Conservation (phyloP, 2,888 invertebrate genomes). For the Epinotia demarniana region DNA sequence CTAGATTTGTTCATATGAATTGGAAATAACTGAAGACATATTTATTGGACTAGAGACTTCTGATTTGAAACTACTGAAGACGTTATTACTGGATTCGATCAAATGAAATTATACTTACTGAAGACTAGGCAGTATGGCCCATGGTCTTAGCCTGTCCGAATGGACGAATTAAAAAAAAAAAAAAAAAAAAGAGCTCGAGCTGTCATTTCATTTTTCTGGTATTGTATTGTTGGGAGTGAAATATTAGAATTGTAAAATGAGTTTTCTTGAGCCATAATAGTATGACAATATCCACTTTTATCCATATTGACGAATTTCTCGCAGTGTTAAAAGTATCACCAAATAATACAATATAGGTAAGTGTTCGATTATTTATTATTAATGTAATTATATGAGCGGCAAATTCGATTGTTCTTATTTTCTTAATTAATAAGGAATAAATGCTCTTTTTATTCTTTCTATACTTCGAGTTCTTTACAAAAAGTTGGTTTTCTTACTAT, state of each 20-base stretch:
- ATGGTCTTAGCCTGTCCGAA: too few relatives aligned
- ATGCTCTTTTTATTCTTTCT: neutral
- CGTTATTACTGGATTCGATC: too few relatives aligned
- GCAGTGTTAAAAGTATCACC: slow-evolving; percentile 1
- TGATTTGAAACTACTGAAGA: too few relatives aligned
- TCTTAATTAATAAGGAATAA: neutral
- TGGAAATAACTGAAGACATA: too few relatives aligned
- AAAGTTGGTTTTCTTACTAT: neutral
- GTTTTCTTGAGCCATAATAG: slow-evolving; percentile 23
- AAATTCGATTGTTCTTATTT: slow-evolving; percentile 12
- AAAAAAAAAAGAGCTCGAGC: too few relatives aligned
- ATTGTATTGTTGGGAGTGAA: slow-evolving; percentile 11
- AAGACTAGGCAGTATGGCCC: too few relatives aligned
- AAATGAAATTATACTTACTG: too few relatives aligned
- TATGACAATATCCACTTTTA: slow-evolving; percentile 4
- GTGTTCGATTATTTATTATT: slow-evolving; percentile 9
- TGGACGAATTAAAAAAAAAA: too few relatives aligned
- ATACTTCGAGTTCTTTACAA: neutral
- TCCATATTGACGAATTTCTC: neutral
- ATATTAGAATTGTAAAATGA: slow-evolving; percentile 14
- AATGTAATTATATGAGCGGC: slow-evolving; percentile 9
- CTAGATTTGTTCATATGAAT: too few relatives aligned
- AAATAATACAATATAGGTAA: slow-evolving; percentile 8
- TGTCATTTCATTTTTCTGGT: neutral
- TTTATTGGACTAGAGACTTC: too few relatives aligned